Evolutionary conservation across 2,797 vertebrate species (phyloP).

Genomic region (Avahi laniger): DNA sequence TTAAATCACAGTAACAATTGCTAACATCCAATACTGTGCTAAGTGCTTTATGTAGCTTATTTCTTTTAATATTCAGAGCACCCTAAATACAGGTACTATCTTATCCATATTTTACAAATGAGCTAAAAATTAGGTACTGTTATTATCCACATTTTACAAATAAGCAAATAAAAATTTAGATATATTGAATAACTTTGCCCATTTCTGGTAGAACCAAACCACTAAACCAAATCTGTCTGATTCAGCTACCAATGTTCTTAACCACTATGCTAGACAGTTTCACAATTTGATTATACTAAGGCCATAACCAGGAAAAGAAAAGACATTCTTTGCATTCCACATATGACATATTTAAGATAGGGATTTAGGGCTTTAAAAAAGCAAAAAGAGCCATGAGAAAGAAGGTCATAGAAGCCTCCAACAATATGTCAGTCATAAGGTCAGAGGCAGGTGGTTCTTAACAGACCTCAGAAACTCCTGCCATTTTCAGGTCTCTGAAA

Average conservation of each 20-base stretch:
- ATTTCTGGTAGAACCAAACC: neutral
- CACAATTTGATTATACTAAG: neutral
- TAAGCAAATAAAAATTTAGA: constrained; percentile 5
- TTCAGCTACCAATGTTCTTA: neutral
- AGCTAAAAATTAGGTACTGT: neutral
- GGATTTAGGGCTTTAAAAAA: neutral
- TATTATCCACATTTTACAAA: neutral
- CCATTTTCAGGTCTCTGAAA: neutral
- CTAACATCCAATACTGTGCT: neutral
- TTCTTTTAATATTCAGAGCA: neutral
- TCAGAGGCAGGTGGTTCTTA: neutral
- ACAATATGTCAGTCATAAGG: neutral
- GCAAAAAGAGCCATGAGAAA: neutral
- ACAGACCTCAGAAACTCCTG: neutral
- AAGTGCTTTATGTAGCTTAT: neutral
- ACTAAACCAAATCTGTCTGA: neutral
- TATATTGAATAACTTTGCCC: neutral
- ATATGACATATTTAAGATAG: neutral
- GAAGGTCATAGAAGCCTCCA: neutral
- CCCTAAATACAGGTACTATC: neutral
- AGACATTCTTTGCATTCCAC: neutral
- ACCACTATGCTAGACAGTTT: neutral
- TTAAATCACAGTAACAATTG: neutral
- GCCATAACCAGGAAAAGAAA: neutral
- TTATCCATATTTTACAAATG: neutral